Evolutionary conservation across 30 jellyfish, hydroid and myxozoan species (phyloP).

Genomic region (Nemopilema nomurai): DNA sequence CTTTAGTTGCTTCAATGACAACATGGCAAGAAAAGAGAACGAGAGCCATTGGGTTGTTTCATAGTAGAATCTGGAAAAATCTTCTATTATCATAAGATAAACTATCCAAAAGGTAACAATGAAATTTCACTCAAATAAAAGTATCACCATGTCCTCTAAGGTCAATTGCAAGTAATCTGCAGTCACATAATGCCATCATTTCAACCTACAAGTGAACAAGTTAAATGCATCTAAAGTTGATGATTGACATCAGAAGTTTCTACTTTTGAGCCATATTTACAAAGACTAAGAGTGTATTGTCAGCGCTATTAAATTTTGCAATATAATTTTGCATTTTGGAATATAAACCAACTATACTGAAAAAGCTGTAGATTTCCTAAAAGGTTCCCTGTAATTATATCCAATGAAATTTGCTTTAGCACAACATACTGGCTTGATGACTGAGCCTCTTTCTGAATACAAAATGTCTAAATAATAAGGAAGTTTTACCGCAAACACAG

Average conservation of each 20-base stretch:
- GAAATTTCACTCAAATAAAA: no score
- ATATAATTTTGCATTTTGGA: no score
- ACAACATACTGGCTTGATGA: no score
- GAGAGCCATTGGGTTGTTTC: no score
- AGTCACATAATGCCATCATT: conserved; percentile 61
- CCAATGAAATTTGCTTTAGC: not conserved
- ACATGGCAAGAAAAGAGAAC: no score
- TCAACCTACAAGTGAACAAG: conserved; percentile 58
- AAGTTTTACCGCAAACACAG: conserved; percentile 83
- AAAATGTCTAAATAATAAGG: not conserved
- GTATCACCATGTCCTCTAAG: conserved; percentile 95
- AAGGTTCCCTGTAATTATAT: not conserved
- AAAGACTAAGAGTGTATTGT: not conserved
- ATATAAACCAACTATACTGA: no score
- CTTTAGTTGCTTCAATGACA: no score
- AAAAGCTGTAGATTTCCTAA: not conserved
- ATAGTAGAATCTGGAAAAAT: no score
- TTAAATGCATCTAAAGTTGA: not conserved
- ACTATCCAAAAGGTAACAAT: no score
- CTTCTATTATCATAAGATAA: no score
- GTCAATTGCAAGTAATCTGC: conserved; percentile 86
- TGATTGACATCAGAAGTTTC: not conserved
- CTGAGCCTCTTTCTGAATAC: no score
- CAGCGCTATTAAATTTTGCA: no score
- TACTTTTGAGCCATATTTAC: not conserved